Conservation (phyloP, 2,113 vertebrate genomes). For the Holacanthus passer region DNA sequence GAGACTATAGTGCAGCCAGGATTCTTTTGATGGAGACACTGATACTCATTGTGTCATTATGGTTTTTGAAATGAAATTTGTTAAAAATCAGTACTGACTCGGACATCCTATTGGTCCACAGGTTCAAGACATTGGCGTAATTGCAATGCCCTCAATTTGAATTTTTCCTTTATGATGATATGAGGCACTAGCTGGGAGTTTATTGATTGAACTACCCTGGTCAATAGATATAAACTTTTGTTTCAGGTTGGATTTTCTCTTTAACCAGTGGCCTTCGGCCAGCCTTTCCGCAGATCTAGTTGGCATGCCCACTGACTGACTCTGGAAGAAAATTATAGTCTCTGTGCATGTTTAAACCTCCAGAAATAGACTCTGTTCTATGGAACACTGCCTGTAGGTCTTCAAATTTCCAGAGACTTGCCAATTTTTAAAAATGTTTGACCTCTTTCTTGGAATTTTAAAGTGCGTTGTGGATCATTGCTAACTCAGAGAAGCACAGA, state of each 20-base stretch:
- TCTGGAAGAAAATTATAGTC: constrained; percentile 46
- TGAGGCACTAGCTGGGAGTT: not conserved
- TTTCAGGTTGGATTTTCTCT: constrained; percentile 5
- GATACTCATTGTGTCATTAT: too few species aligned
- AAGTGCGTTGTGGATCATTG: not conserved
- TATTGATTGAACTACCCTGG: constrained; percentile 11
- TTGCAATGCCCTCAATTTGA: too few species aligned
- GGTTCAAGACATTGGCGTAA: too few species aligned
- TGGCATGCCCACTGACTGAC: constrained; percentile 14
- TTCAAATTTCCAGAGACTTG: constrained; percentile 13
- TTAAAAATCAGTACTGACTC: too few species aligned
- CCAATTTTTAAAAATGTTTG: constrained; percentile 5
- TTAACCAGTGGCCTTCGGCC: not conserved
- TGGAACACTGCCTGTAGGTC: constrained; percentile 1
- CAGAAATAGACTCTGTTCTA: constrained; percentile 42
- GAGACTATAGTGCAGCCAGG: too few species aligned
- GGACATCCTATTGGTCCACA: too few species aligned
- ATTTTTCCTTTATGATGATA: not conserved
- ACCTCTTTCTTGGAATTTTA: constrained; percentile 2
- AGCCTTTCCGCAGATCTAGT: constrained; percentile 25
- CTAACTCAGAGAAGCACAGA: not conserved
- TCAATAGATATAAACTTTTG: not conserved
- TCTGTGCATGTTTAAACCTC: constrained; percentile 10
- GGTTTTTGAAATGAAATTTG: too few species aligned
- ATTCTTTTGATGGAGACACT: too few species aligned